Evolutionary conservation across 2,113 vertebrate genomes (phyloP), one percentile per base, ranked within the genome.

Genomic region (Erythrocercus mccallii): DNA sequence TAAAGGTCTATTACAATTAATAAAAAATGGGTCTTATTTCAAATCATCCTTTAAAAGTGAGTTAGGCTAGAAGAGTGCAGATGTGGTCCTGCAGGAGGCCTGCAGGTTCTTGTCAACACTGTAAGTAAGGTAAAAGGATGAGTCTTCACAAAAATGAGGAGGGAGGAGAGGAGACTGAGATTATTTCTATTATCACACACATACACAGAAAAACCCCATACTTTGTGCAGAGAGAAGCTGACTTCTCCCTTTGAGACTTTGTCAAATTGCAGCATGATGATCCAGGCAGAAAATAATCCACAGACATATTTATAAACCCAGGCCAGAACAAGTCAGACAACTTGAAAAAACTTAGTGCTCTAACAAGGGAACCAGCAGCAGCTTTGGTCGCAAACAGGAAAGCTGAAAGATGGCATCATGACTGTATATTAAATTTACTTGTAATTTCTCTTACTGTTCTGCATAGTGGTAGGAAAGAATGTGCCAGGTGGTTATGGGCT

Each of bases 361-460:
- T 88, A 94, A 96, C 87, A 91, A 86, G 81, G 60, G 68, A 86
- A 66, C 94, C 85, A 90, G 65, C 93, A 77, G 79, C 0, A 1
- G 33, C 38, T 94, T 87, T 70, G 68, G 60, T 79, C 48, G 10
- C 58, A 86, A 90, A 73, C 33, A 91, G 48, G 30, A 45, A 77
- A 86, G 90, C 71, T 73, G 50, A 94, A 96, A 72, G 71, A 97
- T 73, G 68, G 81, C 54, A 73, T 73, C 83, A 60, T 78, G 74
- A 42, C 47, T 78, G 79, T 78, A 33, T 93, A 93, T 96, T 92
- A 90, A 93, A 90, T 94, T 91, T 56, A 88, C 74, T 91, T 73
- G 53, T 78, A 73, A 88, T 92, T 93, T 95, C 40, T 96, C 90
- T 93, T 77, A 93, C 87, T 74, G 56, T 77, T 95, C 90, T 92